Conservation (phyloP, 2,888 invertebrate species). For the Zonitis immaculata region DNA sequence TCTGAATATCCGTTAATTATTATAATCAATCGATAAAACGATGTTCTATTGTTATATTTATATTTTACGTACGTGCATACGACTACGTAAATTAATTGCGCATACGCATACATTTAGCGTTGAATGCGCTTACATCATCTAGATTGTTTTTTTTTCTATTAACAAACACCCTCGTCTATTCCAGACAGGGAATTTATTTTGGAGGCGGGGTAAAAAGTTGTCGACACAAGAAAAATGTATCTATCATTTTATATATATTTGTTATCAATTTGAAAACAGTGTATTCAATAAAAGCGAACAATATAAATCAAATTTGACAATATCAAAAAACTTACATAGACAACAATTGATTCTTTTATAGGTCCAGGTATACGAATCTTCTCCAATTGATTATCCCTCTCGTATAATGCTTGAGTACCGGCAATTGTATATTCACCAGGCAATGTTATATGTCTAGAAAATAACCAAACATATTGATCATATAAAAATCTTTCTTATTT, state of each 20-base stretch:
- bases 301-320: background rate
- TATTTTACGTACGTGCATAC: too few relatives aligned
- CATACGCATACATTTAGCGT: too few relatives aligned
- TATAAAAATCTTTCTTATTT: background rate
- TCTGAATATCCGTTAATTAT: background rate
- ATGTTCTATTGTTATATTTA: background rate
- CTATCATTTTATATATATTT: background rate
- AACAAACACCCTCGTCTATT: too few relatives aligned
- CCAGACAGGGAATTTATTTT: too few relatives aligned
- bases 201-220: too few relatives aligned
- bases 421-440: conserved; percentile 80
- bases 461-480: conserved; percentile 10
- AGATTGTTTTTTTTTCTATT: too few relatives aligned
- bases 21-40: background rate
- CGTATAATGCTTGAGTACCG: conserved; percentile 73
- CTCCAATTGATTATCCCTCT: conserved; percentile 73
- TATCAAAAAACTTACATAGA: conserved; percentile 65
- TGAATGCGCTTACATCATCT: too few relatives aligned
- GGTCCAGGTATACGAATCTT: conserved; percentile 78
- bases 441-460: conserved; percentile 60
- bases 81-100: too few relatives aligned
- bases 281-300: background rate
- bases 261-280: background rate
- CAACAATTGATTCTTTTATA: conserved; percentile 70
- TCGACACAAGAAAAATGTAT: background rate